These are phyloP conservation scores for Drosophila virilis DNA, from an alignment of 1,140 invertebrate species.

Conservation along the genomic window DNA sequence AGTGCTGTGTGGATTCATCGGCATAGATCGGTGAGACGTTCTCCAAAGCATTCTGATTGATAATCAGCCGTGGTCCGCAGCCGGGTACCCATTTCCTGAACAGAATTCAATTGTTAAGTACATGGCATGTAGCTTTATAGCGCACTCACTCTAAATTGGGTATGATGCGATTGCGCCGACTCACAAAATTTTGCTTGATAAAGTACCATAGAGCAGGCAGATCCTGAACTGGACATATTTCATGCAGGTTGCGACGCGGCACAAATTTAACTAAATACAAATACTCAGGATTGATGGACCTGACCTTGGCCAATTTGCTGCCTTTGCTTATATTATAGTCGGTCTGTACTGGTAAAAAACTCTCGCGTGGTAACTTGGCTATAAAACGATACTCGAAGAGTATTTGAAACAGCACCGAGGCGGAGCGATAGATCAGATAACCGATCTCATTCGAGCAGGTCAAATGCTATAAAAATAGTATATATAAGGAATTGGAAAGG, in stretches of 20 bases:
- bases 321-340: conserved; percentile 62
- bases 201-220: conserved; percentile 87
- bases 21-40: conserved; percentile 63
- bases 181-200: conserved; percentile 86
- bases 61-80: conserved; percentile 87
- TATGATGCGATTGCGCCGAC: conserved; percentile 86
- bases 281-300: conserved; percentile 85
- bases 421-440: conserved; percentile 83
- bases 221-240: conserved; percentile 84
- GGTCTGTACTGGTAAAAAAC: conserved; percentile 86
- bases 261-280: conserved; percentile 86
- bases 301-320: conserved; percentile 67
- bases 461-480: conserved; percentile 54
- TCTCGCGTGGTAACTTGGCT: conserved; percentile 85
- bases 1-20: conserved; percentile 82
- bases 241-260: conserved; percentile 84
- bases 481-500: neutral
- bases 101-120: neutral
- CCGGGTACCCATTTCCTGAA: conserved; percentile 87
- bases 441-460: conserved; percentile 75
- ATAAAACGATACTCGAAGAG: conserved; percentile 86
- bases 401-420: conserved; percentile 86
- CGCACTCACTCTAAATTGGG: conserved; percentile 86
- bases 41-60: conserved; percentile 57
- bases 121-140: neutral